Conservation (phyloP, 1,140 invertebrate genomes). For the Pinna nobilis region DNA sequence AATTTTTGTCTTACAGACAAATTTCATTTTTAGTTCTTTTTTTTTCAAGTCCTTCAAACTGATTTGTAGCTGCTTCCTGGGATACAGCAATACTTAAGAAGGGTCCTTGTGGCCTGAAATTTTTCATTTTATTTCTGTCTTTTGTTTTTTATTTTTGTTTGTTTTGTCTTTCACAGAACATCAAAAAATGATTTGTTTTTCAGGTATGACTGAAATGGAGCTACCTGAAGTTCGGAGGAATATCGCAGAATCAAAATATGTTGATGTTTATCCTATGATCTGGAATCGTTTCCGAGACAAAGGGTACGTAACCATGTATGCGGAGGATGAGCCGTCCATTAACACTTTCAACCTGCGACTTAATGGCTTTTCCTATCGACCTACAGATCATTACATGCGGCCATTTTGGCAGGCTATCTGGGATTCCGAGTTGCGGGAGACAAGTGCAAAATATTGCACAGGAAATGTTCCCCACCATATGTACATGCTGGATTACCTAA, state of each 20-base stretch:
- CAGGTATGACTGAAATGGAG: slow-evolving; percentile 65
- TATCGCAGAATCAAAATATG: slow-evolving; percentile 32
- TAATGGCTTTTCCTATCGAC: slow-evolving; percentile 71
- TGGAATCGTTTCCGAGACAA: slow-evolving; percentile 63
- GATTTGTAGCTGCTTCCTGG: neutral
- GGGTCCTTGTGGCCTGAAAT: no score
- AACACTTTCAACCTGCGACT: slow-evolving; percentile 66
- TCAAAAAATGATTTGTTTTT: neutral
- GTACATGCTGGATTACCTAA: slow-evolving; percentile 81
- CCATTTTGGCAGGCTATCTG: slow-evolving; percentile 74
- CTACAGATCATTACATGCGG: slow-evolving; percentile 71
- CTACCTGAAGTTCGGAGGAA: slow-evolving; percentile 60
- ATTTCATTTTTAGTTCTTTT: no score
- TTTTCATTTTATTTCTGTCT: no score
- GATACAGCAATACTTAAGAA: no score
- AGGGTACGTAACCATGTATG: slow-evolving; percentile 69
- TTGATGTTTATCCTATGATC: slow-evolving; percentile 63
- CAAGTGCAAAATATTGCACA: slow-evolving; percentile 80
- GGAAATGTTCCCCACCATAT: slow-evolving; percentile 84
- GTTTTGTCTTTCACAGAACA: neutral
- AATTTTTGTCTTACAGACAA: no score
- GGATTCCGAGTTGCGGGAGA: slow-evolving; percentile 51
- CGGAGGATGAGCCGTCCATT: slow-evolving; percentile 68
- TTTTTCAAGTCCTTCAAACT: neutral
- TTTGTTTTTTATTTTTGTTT: no score